These are phyloP conservation scores for Ichneumon xanthorius DNA, from an alignment of 2,888 invertebrate genomes.

Conservation along the genomic window DNA sequence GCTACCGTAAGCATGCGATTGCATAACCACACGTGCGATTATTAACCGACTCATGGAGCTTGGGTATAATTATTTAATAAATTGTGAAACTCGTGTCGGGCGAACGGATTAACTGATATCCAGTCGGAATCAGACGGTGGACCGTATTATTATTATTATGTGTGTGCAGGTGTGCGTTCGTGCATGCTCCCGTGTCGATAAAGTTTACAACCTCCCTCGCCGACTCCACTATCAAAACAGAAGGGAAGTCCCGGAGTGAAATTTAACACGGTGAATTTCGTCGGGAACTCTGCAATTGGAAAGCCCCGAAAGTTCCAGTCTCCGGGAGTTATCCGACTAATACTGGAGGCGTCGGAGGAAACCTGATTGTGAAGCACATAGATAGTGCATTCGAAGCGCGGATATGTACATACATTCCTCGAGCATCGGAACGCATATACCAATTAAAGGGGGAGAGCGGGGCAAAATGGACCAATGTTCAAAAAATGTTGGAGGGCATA, in stretches of 20 bases:
- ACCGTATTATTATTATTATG: neutral
- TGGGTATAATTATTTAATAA: constrained; percentile 35
- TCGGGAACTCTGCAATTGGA: neutral
- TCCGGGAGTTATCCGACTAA: constrained; percentile 30
- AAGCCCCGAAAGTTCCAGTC: constrained; percentile 25
- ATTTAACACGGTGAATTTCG: constrained; percentile 53
- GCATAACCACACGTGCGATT: neutral
- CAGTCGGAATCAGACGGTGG: constrained; percentile 13
- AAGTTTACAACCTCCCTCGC: neutral
- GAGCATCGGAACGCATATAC: constrained; percentile 24
- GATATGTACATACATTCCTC: constrained; percentile 16
- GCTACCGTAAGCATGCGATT: neutral
- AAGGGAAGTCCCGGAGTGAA: constrained; percentile 21
- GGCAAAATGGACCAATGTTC: neutral
- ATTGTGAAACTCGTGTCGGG: constrained; percentile 45
- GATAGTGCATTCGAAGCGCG: constrained; percentile 32
- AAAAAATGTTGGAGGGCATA: neutral
- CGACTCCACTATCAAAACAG: constrained; percentile 17
- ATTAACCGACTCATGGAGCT: constrained; percentile 18
- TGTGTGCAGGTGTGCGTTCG: constrained; percentile 19
- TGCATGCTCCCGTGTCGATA: neutral
- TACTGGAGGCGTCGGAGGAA: constrained; percentile 43
- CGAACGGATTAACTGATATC: constrained; percentile 15
- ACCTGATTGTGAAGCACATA: constrained; percentile 53
- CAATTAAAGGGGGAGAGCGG: neutral